Conservation (phyloP, 2,888 invertebrate species). For the Campoplex capitator region DNA sequence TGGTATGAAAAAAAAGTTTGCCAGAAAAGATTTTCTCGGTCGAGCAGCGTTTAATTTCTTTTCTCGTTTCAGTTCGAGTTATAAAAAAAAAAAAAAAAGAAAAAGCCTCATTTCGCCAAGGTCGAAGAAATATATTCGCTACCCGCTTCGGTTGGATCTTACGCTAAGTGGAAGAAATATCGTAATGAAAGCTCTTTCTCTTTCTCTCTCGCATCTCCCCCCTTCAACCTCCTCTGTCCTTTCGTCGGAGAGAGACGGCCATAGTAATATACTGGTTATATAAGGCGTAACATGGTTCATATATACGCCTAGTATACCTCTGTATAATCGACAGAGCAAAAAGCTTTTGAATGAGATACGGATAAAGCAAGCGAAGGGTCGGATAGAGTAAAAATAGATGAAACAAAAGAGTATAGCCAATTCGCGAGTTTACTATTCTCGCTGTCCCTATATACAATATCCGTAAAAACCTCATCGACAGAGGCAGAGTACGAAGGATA, state of each 20-base stretch:
- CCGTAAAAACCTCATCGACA: neutral
- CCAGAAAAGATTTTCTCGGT: conserved; percentile 61
- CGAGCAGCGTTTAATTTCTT: conserved; percentile 65
- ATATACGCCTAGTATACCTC: conserved; percentile 29
- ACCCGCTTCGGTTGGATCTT: conserved; percentile 17
- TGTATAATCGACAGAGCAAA: conserved; percentile 50
- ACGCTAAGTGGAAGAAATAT: conserved; percentile 62
- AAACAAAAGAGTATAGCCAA: conserved; percentile 34
- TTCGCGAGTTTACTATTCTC: conserved; percentile 24
- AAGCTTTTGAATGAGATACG: conserved; percentile 57
- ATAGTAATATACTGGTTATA: too few species aligned
- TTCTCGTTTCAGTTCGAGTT: conserved; percentile 56
- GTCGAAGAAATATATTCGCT: conserved; percentile 53
- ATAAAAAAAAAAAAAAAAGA: neutral
- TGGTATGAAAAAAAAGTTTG: conserved; percentile 30
- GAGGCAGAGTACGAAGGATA: neutral
- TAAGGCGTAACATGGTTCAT: neutral
- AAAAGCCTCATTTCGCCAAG: conserved; percentile 42
- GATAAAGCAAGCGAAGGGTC: neutral
- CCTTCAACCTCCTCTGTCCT: neutral
- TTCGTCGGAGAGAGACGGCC: neutral
- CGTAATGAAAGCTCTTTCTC: conserved; percentile 55
- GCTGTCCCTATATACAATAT: neutral
- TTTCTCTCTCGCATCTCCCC: neutral
- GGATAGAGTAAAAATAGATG: neutral